These are phyloP conservation scores for Anomalospiza imberbis DNA, from an alignment of 2,797 vertebrate species.

Conservation along the genomic window DNA sequence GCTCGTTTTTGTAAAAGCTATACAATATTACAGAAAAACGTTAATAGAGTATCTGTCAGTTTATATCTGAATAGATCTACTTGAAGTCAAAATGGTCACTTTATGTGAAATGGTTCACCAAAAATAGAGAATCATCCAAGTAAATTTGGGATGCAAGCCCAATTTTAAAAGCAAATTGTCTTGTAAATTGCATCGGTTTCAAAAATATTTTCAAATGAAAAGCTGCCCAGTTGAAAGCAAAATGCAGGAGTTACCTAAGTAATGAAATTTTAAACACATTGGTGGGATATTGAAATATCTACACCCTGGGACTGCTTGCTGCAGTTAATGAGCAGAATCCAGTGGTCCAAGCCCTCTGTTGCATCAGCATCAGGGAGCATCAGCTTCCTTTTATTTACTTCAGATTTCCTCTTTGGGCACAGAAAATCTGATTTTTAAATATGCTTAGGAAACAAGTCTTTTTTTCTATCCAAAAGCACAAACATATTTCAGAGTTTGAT, in stretches of 20 bases:
- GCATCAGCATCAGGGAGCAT: not conserved
- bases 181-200: not conserved
- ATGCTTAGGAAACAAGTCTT: not conserved
- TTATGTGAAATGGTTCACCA: not conserved
- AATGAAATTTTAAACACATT: not conserved
- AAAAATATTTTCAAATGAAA: not conserved
- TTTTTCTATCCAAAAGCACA: not conserved
- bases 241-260: not conserved
- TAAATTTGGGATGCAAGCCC: not conserved
- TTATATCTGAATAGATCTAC: not conserved
- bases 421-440: not conserved
- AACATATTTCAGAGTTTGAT: not conserved
- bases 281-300: not conserved
- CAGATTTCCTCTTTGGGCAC: not conserved
- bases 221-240: not conserved
- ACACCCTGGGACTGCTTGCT: not conserved
- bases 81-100: not conserved
- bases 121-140: not conserved
- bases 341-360: not conserved
- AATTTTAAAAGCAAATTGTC: not conserved
- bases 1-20: not conserved
- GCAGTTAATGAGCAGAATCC: not conserved
- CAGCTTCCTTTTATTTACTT: not conserved
- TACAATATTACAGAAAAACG: not conserved
- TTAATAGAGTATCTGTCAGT: not conserved